These are phyloP conservation scores for Polypterus senegalus DNA, from an alignment of 2,113 vertebrate species.

Conservation along the genomic window DNA sequence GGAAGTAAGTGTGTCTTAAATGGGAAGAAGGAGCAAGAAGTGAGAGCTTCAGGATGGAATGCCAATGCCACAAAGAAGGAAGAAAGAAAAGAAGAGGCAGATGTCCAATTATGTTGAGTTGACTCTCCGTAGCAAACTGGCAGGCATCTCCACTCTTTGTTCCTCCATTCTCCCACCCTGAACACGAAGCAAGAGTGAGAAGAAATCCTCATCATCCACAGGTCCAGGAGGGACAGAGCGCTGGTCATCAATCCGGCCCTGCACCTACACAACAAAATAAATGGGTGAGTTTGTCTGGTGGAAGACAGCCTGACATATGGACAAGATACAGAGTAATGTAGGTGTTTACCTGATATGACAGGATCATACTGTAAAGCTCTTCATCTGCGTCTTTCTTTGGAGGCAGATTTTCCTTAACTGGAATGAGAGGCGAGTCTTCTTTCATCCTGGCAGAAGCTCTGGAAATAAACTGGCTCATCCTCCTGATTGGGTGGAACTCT, in stretches of 20 bases:
- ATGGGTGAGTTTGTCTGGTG: not conserved
- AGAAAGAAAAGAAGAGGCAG: too few relatives aligned
- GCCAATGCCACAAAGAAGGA: too few relatives aligned
- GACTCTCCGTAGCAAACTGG: conserved; percentile 27
- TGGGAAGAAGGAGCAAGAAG: too few relatives aligned
- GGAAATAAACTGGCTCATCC: conserved; percentile 27
- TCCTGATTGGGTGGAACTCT: conserved; percentile 19
- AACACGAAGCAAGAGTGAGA: conserved; percentile 70
- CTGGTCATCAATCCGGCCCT: conserved; percentile 76
- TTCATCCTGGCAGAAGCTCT: conserved; percentile 20
- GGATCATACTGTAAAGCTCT: conserved; percentile 72
- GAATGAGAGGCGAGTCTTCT: conserved; percentile 33
- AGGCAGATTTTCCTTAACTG: conserved; percentile 24
- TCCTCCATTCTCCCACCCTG: conserved; percentile 71
- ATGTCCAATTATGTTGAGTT: not conserved
- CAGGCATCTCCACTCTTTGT: conserved; percentile 56
- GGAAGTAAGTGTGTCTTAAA: too few relatives aligned
- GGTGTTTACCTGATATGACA: conserved; percentile 58
- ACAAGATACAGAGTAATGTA: not conserved
- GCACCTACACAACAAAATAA: conserved; percentile 30
- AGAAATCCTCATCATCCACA: conserved; percentile 74
- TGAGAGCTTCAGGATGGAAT: too few relatives aligned
- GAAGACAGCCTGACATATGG: not conserved
- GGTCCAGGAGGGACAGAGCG: conserved; percentile 65
- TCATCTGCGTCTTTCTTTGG: conserved; percentile 42